These are phyloP conservation scores for Zaprionus nigranus DNA, from an alignment of 1,140 invertebrate species.

Conservation along the genomic window DNA sequence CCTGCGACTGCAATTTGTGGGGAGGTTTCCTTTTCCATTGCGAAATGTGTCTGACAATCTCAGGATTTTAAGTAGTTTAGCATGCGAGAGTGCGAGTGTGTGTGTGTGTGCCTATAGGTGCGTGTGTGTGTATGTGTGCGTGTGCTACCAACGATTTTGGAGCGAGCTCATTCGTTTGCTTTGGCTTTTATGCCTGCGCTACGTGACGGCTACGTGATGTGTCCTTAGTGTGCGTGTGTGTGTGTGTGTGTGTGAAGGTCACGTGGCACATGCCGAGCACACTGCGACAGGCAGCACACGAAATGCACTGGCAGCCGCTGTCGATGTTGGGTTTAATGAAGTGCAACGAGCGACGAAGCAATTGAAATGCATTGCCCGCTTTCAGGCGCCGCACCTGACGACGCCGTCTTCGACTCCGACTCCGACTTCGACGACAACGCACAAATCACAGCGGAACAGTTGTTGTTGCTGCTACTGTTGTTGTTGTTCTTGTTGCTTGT, in stretches of 20 bases:
- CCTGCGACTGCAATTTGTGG: background rate
- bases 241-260: slow-evolving; percentile 61
- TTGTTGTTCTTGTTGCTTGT: slow-evolving; percentile 18
- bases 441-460: slow-evolving; percentile 41
- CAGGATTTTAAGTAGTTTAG: slow-evolving; percentile 13
- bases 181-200: slow-evolving; percentile 37
- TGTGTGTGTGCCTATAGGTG: too few species aligned
- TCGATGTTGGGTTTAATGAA: slow-evolving; percentile 76
- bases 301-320: slow-evolving; percentile 35
- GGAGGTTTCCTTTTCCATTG: background rate
- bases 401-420: background rate
- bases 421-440: slow-evolving; percentile 15
- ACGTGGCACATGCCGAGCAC: slow-evolving; percentile 51
- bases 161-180: slow-evolving; percentile 26
- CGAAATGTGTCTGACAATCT: slow-evolving; percentile 8
- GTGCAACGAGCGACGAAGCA: slow-evolving; percentile 65
- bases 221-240: background rate
- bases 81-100: background rate
- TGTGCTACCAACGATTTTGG: slow-evolving; percentile 3
- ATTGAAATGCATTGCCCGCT: slow-evolving; percentile 69
- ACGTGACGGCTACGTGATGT: slow-evolving; percentile 66
- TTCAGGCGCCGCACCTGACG: slow-evolving; percentile 33
- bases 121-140: too few species aligned
- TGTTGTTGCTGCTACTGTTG: slow-evolving; percentile 17
- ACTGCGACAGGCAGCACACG: slow-evolving; percentile 26